phyloP scores from a whole-genome alignment of 2,797 vertebrate genomes.

The Chromis chromis region DNA sequence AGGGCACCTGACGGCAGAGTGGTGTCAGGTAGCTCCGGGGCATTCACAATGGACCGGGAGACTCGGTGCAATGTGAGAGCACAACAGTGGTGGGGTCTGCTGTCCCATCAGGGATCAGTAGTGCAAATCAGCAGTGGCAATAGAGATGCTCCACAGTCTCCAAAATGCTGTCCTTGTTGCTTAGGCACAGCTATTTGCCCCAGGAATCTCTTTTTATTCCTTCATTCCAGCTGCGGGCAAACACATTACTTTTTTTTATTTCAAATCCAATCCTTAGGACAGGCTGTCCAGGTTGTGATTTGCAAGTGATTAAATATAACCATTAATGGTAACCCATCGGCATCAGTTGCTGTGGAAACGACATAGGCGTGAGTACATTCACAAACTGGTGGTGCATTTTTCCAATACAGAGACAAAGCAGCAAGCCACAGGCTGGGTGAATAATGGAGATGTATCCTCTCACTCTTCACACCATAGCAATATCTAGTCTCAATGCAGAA shows the following conservation, averaged over 20 bases:
- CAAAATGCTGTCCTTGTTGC: conserved; percentile 48
- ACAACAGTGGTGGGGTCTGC: conserved; percentile 48
- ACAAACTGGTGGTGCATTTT: conserved; percentile 40
- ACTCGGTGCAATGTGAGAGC: conserved; percentile 43
- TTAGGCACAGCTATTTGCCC: conserved; percentile 30
- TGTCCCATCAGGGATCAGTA: conserved; percentile 69
- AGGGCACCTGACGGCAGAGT: conserved; percentile 74
- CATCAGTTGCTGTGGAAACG: conserved; percentile 53
- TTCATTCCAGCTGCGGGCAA: conserved; percentile 45
- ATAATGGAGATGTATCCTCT: conserved; percentile 71
- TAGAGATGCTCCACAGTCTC: conserved; percentile 56
- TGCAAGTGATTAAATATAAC: conserved; percentile 54
- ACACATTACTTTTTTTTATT: conserved; percentile 39
- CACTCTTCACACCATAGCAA: conserved; percentile 68
- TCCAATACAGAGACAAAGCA: conserved; percentile 45
- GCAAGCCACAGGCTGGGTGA: conserved; percentile 51
- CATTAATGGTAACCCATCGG: conserved; percentile 60
- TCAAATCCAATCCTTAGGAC: conserved; percentile 49
- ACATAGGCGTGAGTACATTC: conserved; percentile 38
- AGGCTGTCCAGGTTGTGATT: conserved; percentile 44
- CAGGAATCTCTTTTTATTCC: conserved; percentile 39
- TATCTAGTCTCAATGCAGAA: conserved; percentile 67
- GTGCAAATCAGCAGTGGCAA: conserved; percentile 73
- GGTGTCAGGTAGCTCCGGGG: conserved; percentile 73
- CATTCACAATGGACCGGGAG: conserved; percentile 59